These are phyloP conservation scores for Drosophila acutilabella DNA, from an alignment of 2,888 invertebrate species.

Conservation along the genomic window DNA sequence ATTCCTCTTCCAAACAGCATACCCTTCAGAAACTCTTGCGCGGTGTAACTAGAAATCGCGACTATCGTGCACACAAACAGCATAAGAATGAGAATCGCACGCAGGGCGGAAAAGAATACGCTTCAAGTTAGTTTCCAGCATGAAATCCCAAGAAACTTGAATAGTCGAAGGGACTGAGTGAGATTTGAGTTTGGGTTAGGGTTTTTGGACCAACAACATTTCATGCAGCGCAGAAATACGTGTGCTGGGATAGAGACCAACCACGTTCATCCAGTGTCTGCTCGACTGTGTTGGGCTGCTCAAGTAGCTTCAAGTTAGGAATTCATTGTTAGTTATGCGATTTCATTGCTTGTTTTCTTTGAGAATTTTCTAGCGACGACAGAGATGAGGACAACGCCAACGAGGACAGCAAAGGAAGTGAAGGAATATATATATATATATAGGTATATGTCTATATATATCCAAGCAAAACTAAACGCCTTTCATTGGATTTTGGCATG, in stretches of 20 bases:
- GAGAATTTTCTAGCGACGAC: slow-evolving; percentile 66
- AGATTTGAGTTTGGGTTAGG: slow-evolving; percentile 3
- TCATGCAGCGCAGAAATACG: slow-evolving; percentile 50
- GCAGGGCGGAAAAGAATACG: slow-evolving; percentile 38
- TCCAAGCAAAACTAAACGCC: slow-evolving; percentile 70
- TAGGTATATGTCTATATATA: background rate
- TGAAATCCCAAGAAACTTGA: slow-evolving; percentile 67
- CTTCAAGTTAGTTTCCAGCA: slow-evolving; percentile 60
- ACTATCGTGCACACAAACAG: slow-evolving; percentile 64
- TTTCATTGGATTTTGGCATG: slow-evolving; percentile 80
- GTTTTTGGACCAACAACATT: slow-evolving; percentile 25
- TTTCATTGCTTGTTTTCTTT: slow-evolving; percentile 80
- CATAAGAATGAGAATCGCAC: slow-evolving; percentile 68
- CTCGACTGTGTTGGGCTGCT: slow-evolving; percentile 46
- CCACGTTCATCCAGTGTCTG: slow-evolving; percentile 59
- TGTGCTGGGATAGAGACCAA: slow-evolving; percentile 61
- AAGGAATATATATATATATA: too few species aligned
- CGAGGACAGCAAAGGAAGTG: slow-evolving; percentile 4
- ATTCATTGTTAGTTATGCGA: slow-evolving; percentile 77
- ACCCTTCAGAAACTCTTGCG: background rate
- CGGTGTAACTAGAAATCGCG: slow-evolving; percentile 45
- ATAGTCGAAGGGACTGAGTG: slow-evolving; percentile 33
- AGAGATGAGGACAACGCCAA: slow-evolving; percentile 9
- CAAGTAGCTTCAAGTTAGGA: slow-evolving; percentile 75
- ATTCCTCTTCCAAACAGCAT: background rate